These are phyloP conservation scores for Toxotes lorentzi DNA, from an alignment of 2,797 vertebrate species.

Conservation along the genomic window DNA sequence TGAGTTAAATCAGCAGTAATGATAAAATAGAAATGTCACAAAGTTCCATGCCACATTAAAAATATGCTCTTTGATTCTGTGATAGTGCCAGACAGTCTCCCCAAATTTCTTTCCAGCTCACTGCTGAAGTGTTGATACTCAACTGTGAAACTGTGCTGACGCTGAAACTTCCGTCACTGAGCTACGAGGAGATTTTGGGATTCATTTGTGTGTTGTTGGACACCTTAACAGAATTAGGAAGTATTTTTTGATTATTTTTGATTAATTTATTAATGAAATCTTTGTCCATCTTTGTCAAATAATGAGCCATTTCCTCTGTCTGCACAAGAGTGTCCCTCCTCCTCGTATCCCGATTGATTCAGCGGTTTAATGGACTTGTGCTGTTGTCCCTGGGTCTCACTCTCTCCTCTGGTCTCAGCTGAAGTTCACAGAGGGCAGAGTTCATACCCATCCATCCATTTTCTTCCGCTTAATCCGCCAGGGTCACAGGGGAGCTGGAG, in stretches of 20 bases:
- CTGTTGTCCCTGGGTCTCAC: constrained; percentile 49
- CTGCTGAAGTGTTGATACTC: constrained; percentile 4
- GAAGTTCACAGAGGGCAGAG: constrained; percentile 82
- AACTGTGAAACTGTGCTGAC: neutral
- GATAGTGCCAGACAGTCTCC: neutral
- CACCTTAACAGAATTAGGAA: neutral
- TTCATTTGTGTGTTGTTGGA: neutral
- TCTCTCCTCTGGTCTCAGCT: constrained; percentile 66
- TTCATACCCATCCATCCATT: too few species aligned
- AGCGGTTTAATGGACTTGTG: constrained; percentile 69
- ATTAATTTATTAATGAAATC: constrained; percentile 1
- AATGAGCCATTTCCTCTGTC: constrained; percentile 49
- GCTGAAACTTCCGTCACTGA: neutral
- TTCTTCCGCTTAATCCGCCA: too few species aligned
- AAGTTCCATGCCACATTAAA: constrained; percentile 1
- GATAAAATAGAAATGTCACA: constrained; percentile 20
- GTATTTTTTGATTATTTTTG: neutral
- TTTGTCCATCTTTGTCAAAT: constrained; percentile 27
- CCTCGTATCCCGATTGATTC: constrained; percentile 60
- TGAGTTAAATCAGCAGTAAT: constrained; percentile 14
- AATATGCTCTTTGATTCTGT: constrained; percentile 14
- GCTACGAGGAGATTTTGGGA: neutral
- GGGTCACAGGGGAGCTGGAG: too few species aligned
- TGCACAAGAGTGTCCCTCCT: constrained; percentile 34
- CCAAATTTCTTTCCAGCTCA: neutral